A percentile compares a stretch with the other conserved stretches of the same genome.
phyloP scores from a whole-genome alignment of 2,888 invertebrate species.

The Podabrus alpinus region DNA sequence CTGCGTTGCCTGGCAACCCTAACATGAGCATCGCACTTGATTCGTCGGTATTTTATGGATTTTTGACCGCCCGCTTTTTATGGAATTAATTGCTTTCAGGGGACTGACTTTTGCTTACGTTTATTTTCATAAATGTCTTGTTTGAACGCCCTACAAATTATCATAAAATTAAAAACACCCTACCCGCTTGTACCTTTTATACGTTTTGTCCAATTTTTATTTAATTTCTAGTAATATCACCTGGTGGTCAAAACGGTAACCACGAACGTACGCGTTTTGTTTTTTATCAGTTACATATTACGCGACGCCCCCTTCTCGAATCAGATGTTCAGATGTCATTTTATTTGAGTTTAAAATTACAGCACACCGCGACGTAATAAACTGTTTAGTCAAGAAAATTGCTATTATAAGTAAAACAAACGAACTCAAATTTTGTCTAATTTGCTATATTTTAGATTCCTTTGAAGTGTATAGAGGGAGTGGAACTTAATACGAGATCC shows the following conservation, averaged over 20 bases:
- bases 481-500: constrained; percentile 28
- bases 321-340: too few relatives aligned
- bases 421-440: constrained; percentile 14
- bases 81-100: constrained; percentile 36
- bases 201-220: too few relatives aligned
- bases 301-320: too few relatives aligned
- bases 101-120: constrained; percentile 16
- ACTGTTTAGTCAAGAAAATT: background rate
- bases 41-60: constrained; percentile 50
- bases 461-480: background rate
- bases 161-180: background rate
- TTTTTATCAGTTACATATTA: too few relatives aligned
- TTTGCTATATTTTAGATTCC: constrained; percentile 14
- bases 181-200: too few relatives aligned
- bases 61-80: constrained; percentile 44
- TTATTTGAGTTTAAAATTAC: background rate
- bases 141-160: background rate
- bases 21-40: constrained; percentile 41
- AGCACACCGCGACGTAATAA: background rate
- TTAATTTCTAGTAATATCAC: too few relatives aligned
- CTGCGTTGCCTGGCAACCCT: constrained; percentile 40
- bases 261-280: background rate
- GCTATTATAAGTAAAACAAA: constrained; percentile 2
- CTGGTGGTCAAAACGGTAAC: background rate
- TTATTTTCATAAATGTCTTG: constrained; percentile 22